phyloP scores from a whole-genome alignment of 2,888 invertebrate genomes.

The Drosophila phalerata region DNA sequence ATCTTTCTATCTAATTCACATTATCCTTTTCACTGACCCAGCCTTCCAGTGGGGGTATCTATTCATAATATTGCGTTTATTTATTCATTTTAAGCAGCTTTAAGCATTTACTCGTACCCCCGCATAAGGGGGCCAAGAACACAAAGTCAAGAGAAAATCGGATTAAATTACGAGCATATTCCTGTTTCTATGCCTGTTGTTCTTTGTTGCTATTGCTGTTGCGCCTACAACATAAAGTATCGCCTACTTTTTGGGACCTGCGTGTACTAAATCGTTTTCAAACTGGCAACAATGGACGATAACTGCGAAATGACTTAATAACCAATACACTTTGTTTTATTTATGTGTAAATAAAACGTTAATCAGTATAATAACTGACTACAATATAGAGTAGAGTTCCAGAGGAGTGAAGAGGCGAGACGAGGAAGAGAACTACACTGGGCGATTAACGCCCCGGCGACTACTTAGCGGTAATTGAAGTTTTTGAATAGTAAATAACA shows the following conservation, averaged over 20 bases:
- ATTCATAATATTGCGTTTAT: conserved; percentile 36
- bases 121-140: not conserved
- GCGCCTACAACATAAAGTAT: conserved; percentile 23
- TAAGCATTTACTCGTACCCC: conserved; percentile 26
- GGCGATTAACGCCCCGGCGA: conserved; percentile 52
- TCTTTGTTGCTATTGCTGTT: conserved; percentile 5
- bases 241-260: conserved; percentile 40
- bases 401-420: not conserved
- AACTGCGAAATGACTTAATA: conserved; percentile 67
- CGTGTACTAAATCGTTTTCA: conserved; percentile 38
- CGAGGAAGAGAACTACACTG: not conserved
- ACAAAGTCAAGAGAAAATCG: conserved; percentile 34
- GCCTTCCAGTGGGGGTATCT: conserved; percentile 1
- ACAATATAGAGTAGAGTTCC: not conserved
- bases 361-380: conserved; percentile 64
- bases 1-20: conserved; percentile 15
- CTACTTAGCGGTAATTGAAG: conserved; percentile 73
- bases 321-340: conserved; percentile 63
- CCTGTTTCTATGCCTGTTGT: not conserved
- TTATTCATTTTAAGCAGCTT: conserved; percentile 39
- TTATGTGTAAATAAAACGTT: conserved; percentile 67
- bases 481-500: conserved; percentile 76
- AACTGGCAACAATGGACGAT: conserved; percentile 44
- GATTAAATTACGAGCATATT: conserved; percentile 32
- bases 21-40: conserved; percentile 9